Evolutionary conservation across 2,113 vertebrate genomes (phyloP), one percentile per base, ranked within the genome.

Genomic region (Hippoglossus stenolepis): DNA sequence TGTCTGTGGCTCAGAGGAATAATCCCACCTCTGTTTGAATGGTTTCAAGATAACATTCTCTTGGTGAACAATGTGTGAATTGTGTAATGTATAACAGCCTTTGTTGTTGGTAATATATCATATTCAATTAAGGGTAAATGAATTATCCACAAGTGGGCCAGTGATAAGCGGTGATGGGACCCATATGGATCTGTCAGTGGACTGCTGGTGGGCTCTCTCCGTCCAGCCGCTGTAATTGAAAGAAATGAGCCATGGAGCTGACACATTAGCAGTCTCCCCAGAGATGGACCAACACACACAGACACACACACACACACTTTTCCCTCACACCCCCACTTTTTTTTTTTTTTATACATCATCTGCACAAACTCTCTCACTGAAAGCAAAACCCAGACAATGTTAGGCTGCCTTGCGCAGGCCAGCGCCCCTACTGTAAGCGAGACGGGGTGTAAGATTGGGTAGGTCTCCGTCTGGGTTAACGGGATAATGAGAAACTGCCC

Each of bases 401-500:
- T 59, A 76, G 77, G 57, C 60, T 58, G 85, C 63, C 73, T 66
- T 73, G 81, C n/a, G 35, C 83, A 63, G 80, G 84, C 76, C 77
- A 70, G 85, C 65, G 56, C 79, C 73, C 73, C 76, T 73, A 86
- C 83, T 91, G 85, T 88, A 90, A 83, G 84, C 85, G 79, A 90
- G 86, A 87, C 80, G 64, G 80, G 80, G 75, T 85, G 82, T 75
- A 75, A 83, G 85, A 87, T 77, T 85, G 87, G 80, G 54, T 66
- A 72, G 83, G 87, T 91, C 85, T 91, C 87, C 49, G 77, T 88
- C 88, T 87, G 92, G 87, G 90, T 82, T 90, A 90, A 92, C 94
- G 95, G 96, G 94, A 96, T 97, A 97, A 97, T 97, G 97, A 97
- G 95, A 97, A 92, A 96, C 95, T 96, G 96, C 95, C 96, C 96